A percentile compares a stretch with the other conserved stretches of the same genome.
phyloP scores from a whole-genome alignment of 2,888 invertebrate species.

The Steromphala cineraria region DNA sequence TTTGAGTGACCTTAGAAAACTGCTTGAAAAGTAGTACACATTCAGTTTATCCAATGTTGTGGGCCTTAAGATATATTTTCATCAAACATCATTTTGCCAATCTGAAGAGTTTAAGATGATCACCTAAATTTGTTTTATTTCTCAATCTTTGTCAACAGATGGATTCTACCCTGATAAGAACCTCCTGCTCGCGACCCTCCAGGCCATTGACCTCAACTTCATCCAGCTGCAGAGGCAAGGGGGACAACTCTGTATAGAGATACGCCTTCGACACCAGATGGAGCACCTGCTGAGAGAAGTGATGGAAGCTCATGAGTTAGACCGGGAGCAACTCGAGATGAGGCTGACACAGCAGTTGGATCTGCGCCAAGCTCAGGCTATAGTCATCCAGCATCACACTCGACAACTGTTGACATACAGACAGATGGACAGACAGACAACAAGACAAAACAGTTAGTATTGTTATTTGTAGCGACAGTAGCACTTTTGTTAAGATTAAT shows the following conservation, averaged over 20 bases:
- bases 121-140: no score
- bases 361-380: not conserved
- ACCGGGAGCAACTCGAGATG: not conserved
- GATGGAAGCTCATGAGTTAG: not conserved
- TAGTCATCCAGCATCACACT: not conserved
- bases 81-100: no score
- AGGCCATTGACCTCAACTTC: conserved; percentile 34
- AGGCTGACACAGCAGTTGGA: not conserved
- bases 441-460: no score
- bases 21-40: no score
- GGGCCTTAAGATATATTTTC: no score
- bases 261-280: not conserved
- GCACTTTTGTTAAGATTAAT: no score
- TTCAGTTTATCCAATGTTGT: no score
- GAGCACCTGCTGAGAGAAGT: not conserved
- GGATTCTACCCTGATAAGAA: conserved; percentile 33
- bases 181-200: conserved; percentile 31
- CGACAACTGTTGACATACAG: no score
- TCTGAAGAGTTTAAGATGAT: no score
- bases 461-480: no score
- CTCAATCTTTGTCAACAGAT: not conserved
- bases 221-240: conserved; percentile 26
- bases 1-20: no score
- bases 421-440: not conserved
- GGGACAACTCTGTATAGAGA: not conserved